These are phyloP conservation scores for Drosophila nr. fundita DNA, from an alignment of 2,888 invertebrate genomes.

Conservation along the genomic window DNA sequence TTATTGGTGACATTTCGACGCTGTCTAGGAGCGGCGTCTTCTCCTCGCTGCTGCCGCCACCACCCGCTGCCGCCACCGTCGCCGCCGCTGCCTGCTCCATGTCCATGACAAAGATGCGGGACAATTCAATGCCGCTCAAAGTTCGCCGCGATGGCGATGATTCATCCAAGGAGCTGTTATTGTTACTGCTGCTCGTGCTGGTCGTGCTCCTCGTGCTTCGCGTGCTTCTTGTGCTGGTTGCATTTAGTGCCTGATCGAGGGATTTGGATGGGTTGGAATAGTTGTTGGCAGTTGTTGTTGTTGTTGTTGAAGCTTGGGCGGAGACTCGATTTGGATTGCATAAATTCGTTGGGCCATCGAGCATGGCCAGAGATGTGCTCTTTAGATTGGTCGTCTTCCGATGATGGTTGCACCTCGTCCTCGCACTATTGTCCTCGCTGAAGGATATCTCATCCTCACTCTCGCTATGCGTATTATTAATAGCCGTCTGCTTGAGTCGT, in stretches of 20 bases:
- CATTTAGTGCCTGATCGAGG: slow-evolving; percentile 77
- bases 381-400: slow-evolving; percentile 84
- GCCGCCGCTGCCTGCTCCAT: slow-evolving; percentile 72
- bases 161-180: slow-evolving; percentile 82
- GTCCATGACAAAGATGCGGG: slow-evolving; percentile 82
- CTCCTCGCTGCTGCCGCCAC: slow-evolving; percentile 84
- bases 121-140: slow-evolving; percentile 78
- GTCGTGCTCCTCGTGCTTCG: slow-evolving; percentile 48
- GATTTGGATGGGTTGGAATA: slow-evolving; percentile 79
- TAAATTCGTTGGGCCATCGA: slow-evolving; percentile 82
- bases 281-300: slow-evolving; percentile 45
- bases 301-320: slow-evolving; percentile 35
- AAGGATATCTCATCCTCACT: slow-evolving; percentile 83
- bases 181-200: slow-evolving; percentile 59
- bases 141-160: slow-evolving; percentile 82
- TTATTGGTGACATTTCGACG: slow-evolving; percentile 85
- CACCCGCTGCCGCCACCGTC: neutral
- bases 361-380: slow-evolving; percentile 84
- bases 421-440: slow-evolving; percentile 83
- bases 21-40: slow-evolving; percentile 85
- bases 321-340: slow-evolving; percentile 59
- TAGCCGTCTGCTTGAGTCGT: slow-evolving; percentile 84
- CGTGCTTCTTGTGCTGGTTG: slow-evolving; percentile 49
- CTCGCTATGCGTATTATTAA: slow-evolving; percentile 82
- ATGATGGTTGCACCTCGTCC: slow-evolving; percentile 34